Evolutionary conservation across 2,888 invertebrate species (phyloP).

Genomic region (Hirtodrosophila confusa): DNA sequence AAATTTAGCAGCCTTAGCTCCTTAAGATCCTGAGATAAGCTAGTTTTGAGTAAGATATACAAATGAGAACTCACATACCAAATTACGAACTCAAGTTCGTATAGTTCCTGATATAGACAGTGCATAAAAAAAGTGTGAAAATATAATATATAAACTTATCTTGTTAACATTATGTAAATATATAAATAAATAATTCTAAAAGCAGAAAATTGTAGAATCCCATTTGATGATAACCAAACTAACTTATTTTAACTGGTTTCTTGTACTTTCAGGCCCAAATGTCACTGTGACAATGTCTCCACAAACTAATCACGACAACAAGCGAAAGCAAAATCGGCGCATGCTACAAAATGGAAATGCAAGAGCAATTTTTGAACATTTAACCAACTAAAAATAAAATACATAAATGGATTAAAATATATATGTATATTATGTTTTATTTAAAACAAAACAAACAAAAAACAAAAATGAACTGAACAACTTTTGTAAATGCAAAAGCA

Average conservation of each 20-base stretch:
- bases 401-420: not conserved
- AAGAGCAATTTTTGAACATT: slow-evolving; percentile 61
- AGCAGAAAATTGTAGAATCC: too few relatives aligned
- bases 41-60: too few relatives aligned
- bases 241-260: not conserved
- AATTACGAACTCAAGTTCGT: too few relatives aligned
- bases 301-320: slow-evolving; percentile 55
- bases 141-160: too few relatives aligned
- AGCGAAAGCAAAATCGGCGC: slow-evolving; percentile 43
- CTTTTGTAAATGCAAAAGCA: slow-evolving; percentile 50
- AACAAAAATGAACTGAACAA: slow-evolving; percentile 59
- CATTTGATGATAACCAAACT: too few relatives aligned
- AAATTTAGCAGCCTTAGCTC: too few relatives aligned
- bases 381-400: slow-evolving; percentile 48
- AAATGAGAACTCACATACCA: too few relatives aligned
- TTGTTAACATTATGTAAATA: too few relatives aligned
- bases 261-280: slow-evolving; percentile 58
- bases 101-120: too few relatives aligned
- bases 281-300: slow-evolving; percentile 73
- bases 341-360: slow-evolving; percentile 58
- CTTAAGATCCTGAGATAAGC: too few relatives aligned
- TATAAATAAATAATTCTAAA: too few relatives aligned
- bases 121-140: too few relatives aligned
- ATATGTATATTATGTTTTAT: slow-evolving; percentile 27
- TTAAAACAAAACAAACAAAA: slow-evolving; percentile 14